Conservation (phyloP, 2,888 invertebrate genomes). For the Torymus aiolomorphi region DNA sequence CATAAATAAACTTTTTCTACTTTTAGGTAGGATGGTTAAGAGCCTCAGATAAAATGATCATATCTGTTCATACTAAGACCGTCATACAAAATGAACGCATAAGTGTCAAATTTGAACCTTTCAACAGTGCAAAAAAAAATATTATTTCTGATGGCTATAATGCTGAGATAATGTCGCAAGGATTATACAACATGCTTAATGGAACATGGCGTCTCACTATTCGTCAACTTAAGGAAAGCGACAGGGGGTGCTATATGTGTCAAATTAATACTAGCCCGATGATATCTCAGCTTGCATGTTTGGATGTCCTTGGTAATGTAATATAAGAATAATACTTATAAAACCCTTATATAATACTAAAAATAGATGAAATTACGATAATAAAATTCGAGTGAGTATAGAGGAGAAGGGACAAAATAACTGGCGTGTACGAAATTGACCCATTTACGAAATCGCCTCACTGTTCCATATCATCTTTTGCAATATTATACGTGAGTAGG, state of each 20-base stretch:
- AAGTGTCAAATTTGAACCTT: slow-evolving; percentile 87
- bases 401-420: too few relatives aligned
- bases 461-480: too few relatives aligned
- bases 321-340: too few relatives aligned
- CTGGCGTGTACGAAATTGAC: too few relatives aligned
- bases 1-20: slow-evolving; percentile 18
- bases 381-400: too few relatives aligned
- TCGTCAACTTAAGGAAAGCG: slow-evolving; percentile 87
- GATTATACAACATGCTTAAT: slow-evolving; percentile 86
- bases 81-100: slow-evolving; percentile 91
- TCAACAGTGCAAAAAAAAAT: slow-evolving; percentile 61
- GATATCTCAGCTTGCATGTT: slow-evolving; percentile 91
- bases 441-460: too few relatives aligned
- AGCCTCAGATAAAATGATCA: slow-evolving; percentile 92
- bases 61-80: slow-evolving; percentile 89
- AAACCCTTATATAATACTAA: too few relatives aligned
- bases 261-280: slow-evolving; percentile 92
- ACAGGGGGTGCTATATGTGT: slow-evolving; percentile 93
- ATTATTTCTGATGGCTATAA: slow-evolving; percentile 64
- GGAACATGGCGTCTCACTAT: slow-evolving; percentile 92
- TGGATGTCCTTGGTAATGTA: slow-evolving; percentile 88
- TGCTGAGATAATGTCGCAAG: slow-evolving; percentile 69
- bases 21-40: slow-evolving; percentile 91
- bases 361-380: too few relatives aligned
- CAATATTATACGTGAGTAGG: too few relatives aligned